Conservation (phyloP, 2,797 vertebrate genomes). For the Ataeniobius toweri region DNA sequence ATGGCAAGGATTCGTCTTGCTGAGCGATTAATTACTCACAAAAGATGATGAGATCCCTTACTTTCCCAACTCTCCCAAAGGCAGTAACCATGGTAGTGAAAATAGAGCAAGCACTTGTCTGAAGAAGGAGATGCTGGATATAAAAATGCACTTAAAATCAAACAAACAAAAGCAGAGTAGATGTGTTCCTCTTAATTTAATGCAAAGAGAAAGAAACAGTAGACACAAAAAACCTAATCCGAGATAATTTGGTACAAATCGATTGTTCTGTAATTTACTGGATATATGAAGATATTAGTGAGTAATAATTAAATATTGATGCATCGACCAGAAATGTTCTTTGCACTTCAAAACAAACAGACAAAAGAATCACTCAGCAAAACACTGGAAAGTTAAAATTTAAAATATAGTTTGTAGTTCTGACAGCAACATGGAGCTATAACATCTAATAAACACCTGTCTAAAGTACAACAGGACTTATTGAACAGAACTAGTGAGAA, state of each 20-base stretch:
- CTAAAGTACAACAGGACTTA: no score
- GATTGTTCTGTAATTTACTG: neutral
- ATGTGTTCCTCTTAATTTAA: conserved; percentile 4
- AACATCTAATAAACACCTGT: no score
- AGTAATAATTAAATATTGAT: no score
- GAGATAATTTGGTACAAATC: neutral
- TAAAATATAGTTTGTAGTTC: no score
- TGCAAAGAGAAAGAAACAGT: neutral
- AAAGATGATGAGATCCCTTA: conserved; percentile 33
- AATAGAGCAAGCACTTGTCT: conserved; percentile 19
- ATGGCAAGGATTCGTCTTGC: conserved; percentile 62
- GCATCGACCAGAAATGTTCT: no score
- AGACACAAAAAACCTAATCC: neutral
- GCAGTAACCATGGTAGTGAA: conserved; percentile 62
- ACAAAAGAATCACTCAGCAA: no score
- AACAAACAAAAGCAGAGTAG: neutral
- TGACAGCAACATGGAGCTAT: no score
- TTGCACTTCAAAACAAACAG: no score
- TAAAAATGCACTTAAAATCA: conserved; percentile 5
- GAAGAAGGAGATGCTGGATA: conserved; percentile 16
- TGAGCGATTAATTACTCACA: conserved; percentile 67
- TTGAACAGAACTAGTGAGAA: no score
- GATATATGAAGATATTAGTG: neutral
- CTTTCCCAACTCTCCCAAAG: neutral
- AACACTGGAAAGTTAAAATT: no score